These are phyloP conservation scores for Bicyclus anynana DNA, from an alignment of 1,140 invertebrate species.

Conservation along the genomic window DNA sequence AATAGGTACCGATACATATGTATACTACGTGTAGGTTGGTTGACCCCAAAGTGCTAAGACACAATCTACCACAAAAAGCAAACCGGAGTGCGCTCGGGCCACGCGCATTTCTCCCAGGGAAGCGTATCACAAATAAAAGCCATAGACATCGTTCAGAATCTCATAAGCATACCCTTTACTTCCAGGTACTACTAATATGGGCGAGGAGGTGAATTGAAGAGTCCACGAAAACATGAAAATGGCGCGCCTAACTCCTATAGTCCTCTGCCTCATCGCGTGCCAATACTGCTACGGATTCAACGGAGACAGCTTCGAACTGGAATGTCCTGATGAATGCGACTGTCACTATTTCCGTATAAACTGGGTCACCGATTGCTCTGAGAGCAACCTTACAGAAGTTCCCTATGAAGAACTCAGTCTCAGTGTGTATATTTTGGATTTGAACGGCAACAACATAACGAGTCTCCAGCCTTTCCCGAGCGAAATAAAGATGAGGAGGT, in stretches of 20 bases:
- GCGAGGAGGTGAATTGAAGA: constrained; percentile 26
- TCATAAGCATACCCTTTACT: not conserved
- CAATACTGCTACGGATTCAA: constrained; percentile 65
- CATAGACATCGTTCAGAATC: not conserved
- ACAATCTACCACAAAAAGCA: too few species aligned
- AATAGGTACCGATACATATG: too few species aligned
- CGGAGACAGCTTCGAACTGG: constrained; percentile 80
- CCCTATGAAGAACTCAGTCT: constrained; percentile 82
- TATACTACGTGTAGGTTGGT: too few species aligned
- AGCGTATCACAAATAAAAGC: too few species aligned
- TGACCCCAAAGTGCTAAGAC: too few species aligned
- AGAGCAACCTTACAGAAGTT: constrained; percentile 84
- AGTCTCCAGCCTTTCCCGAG: constrained; percentile 79
- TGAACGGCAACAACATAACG: constrained; percentile 84
- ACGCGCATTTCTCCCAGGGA: too few species aligned
- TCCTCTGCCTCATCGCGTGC: constrained; percentile 34
- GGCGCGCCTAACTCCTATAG: constrained; percentile 34
- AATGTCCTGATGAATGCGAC: constrained; percentile 85
- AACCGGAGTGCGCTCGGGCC: too few species aligned
- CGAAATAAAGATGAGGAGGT: constrained; percentile 82
- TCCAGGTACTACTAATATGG: constrained; percentile 43
- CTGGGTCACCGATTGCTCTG: constrained; percentile 87
- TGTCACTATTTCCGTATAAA: constrained; percentile 87
- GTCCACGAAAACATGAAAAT: constrained; percentile 28
- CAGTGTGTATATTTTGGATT: constrained; percentile 84